Conservation (phyloP, 2,888 invertebrate genomes). For the Apamea epomidion region DNA sequence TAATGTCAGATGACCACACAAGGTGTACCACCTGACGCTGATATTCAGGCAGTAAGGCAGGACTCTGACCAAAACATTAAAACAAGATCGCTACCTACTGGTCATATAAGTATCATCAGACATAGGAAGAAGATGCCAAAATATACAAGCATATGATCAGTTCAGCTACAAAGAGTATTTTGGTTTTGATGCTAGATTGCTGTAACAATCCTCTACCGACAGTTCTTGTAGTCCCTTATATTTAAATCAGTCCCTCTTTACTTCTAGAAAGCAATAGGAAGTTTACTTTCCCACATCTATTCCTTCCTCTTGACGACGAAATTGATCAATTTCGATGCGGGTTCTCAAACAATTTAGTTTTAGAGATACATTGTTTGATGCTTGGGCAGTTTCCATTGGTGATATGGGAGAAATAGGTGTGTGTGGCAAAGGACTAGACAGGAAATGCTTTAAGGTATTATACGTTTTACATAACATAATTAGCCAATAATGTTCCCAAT, state of each 20-base stretch:
- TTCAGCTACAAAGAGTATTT: background rate
- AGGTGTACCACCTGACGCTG: background rate
- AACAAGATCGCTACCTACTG: background rate
- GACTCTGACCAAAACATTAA: background rate
- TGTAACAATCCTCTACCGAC: no score
- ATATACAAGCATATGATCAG: background rate
- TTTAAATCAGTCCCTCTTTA: background rate
- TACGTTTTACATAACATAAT: background rate
- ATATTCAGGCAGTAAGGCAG: background rate
- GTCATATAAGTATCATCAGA: background rate
- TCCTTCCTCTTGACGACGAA: slow-evolving; percentile 40
- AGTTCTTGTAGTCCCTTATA: no score
- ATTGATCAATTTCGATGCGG: slow-evolving; percentile 54
- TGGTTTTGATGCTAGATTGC: background rate
- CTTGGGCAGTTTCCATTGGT: slow-evolving; percentile 3
- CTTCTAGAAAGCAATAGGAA: slow-evolving; percentile 10
- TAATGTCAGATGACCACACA: background rate
- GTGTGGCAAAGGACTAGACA: background rate
- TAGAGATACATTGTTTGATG: slow-evolving; percentile 21
- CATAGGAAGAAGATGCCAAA: background rate
- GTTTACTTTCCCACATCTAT: slow-evolving; percentile 37
- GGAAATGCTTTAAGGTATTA: background rate
- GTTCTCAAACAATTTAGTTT: slow-evolving; percentile 46
- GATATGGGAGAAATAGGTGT: background rate
- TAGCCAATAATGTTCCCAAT: no score